Base-by-base conservation (phyloP, 2,888 invertebrate species). In the Chrysomela aeneicollis region DNA sequence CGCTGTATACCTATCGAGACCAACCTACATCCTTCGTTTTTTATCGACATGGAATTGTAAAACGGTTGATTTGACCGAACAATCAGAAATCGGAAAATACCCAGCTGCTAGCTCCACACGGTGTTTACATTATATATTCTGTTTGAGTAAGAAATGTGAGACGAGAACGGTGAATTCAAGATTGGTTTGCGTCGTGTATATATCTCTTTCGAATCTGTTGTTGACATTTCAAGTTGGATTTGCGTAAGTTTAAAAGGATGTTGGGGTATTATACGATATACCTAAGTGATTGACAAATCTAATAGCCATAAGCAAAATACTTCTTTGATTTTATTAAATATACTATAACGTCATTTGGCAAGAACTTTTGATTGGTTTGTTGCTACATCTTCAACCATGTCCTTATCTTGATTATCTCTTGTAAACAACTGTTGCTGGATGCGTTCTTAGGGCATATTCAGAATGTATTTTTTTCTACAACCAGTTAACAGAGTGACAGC, bases 111-210 rank as follows among this genome's bases (percentile, higher is more conserved):
- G 8, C 42, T 12, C 15, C 3, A n/a, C 4, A 15, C 15, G 42
- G n/a, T 42, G 42, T 42, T 42, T 42, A 42, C 42, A 42, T 42
- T 42, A 15, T 42, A n/a, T 42, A 15, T 42, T 42, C 42, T 42
- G 42, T 42, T 42, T 42, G 42, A n/a, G 6, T 12, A 42, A 42
- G 42, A 15, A 42, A 42, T 42, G 42, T 42, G n/a, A 42, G 32
- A 35, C 10, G 10, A 10, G 42, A 42, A 15, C 42, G 42, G 42
- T 35, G 10, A 42, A 42, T 42, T 42, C 42, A 4, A 42, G 15
- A 42, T 42, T 6, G 42, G 42, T 42, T 42, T 42, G 3, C 42
- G n/a, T 42, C 2, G n/a, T 42, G 9, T 15, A 42, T 42, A 2
- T 15, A 15, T 42, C 42, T 15, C 42, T 42, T 42, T 15, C 42